Conservation (phyloP, 2,113 vertebrate genomes). For the Eretmochelys imbricata region DNA sequence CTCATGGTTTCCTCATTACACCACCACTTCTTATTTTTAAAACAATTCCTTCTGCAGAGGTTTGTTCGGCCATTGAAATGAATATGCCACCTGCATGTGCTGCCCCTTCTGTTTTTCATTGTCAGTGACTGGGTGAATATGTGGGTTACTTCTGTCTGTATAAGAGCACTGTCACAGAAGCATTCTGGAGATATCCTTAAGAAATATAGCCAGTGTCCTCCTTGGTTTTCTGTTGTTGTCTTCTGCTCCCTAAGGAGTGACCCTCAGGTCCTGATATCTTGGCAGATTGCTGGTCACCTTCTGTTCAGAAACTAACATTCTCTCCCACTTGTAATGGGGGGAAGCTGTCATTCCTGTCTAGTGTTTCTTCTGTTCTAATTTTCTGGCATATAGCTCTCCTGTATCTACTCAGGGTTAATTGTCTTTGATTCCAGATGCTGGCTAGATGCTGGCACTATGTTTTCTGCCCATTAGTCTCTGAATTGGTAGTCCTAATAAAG, state of each 20-base stretch:
- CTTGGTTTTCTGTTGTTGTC: slow-evolving; percentile 72
- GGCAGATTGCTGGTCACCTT: slow-evolving; percentile 54
- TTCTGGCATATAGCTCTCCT: slow-evolving; percentile 46
- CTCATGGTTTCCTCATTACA: slow-evolving; percentile 74
- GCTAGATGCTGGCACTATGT: neutral
- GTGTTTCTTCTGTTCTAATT: slow-evolving; percentile 60
- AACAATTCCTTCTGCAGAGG: slow-evolving; percentile 69
- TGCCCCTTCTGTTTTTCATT: slow-evolving; percentile 56
- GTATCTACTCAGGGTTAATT: slow-evolving; percentile 44
- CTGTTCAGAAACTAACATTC: slow-evolving; percentile 65
- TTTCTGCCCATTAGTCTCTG: neutral
- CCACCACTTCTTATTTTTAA: slow-evolving; percentile 74
- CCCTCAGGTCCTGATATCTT: slow-evolving; percentile 58
- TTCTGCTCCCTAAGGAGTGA: slow-evolving; percentile 60
- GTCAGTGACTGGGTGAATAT: neutral
- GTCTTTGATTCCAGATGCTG: slow-evolving; percentile 4
- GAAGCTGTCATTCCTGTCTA: slow-evolving; percentile 64
- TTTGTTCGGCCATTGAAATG: slow-evolving; percentile 37
- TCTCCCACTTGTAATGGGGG: slow-evolving; percentile 48
- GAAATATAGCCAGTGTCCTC: slow-evolving; percentile 57
- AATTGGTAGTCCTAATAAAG: neutral
- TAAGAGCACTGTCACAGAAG: slow-evolving; percentile 26
- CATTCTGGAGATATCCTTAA: slow-evolving; percentile 63
- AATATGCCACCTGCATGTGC: slow-evolving; percentile 34
- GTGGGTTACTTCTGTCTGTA: slow-evolving; percentile 47